Conservation (phyloP, 2,888 invertebrate genomes). For the Crossocerus cetratus region DNA sequence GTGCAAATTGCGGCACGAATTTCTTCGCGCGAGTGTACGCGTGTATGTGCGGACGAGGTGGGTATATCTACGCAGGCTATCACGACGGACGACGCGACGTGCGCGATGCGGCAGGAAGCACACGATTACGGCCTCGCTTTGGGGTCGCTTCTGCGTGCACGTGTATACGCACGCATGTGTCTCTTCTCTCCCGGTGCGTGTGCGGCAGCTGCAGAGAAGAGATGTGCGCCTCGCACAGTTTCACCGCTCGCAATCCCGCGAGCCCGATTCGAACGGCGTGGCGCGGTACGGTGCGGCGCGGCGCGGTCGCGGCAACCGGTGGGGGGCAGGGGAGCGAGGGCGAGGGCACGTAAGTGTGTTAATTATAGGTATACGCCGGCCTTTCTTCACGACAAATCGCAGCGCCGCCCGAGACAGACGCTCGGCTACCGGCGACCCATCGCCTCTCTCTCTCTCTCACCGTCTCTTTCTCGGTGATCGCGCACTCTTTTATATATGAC, state of each 20-base stretch:
- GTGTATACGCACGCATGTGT: background rate
- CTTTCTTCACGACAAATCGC: slow-evolving; percentile 49
- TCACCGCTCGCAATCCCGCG: slow-evolving; percentile 53
- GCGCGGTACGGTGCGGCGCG: no score
- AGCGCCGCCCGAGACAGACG: slow-evolving; percentile 12
- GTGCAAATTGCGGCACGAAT: slow-evolving; percentile 39
- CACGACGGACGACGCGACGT: slow-evolving; percentile 63
- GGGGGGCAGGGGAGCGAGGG: slow-evolving; percentile 11
- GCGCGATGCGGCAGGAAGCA: slow-evolving; percentile 71
- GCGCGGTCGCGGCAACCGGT: no score
- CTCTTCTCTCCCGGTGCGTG: slow-evolving; percentile 39
- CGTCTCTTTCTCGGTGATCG: no score
- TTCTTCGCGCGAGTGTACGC: slow-evolving; percentile 63
- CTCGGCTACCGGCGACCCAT: background rate
- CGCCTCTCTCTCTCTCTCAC: no score
- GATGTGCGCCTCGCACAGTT: slow-evolving; percentile 51
- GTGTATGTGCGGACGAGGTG: slow-evolving; percentile 47
- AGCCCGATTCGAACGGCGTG: slow-evolving; percentile 51
- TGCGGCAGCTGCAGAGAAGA: slow-evolving; percentile 60
- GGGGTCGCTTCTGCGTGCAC: slow-evolving; percentile 48
- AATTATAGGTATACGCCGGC: slow-evolving; percentile 60
- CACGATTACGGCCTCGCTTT: slow-evolving; percentile 68
- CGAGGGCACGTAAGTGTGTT: slow-evolving; percentile 53
- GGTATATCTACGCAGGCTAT: slow-evolving; percentile 60
- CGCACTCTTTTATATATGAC: no score